These are phyloP conservation scores for Hyposoter didymator DNA, from an alignment of 2,888 invertebrate genomes.

Conservation along the genomic window DNA sequence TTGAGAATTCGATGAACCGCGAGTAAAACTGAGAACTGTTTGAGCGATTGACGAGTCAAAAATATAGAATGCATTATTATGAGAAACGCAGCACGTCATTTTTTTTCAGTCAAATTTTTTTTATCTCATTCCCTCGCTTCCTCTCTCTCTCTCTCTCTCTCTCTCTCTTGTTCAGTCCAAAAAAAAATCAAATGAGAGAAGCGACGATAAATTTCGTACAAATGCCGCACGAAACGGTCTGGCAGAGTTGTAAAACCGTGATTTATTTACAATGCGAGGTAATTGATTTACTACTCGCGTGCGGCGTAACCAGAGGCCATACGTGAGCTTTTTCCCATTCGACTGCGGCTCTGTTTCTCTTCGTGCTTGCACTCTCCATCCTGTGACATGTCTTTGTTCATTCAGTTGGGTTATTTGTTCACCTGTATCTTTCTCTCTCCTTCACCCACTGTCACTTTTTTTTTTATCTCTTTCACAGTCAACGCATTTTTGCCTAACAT, in stretches of 20 bases:
- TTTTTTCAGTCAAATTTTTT: neutral
- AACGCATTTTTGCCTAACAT: constrained; percentile 13
- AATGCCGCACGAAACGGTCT: constrained; percentile 78
- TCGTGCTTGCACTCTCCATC: constrained; percentile 61
- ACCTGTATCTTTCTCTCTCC: constrained; percentile 20
- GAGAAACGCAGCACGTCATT: neutral
- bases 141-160: constrained; percentile 2
- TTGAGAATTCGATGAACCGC: neutral
- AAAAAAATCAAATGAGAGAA: constrained; percentile 73
- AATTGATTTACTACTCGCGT: constrained; percentile 83
- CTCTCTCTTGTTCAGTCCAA: constrained; percentile 32
- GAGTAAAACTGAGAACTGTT: neutral
- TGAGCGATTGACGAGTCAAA: neutral
- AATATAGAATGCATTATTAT: neutral
- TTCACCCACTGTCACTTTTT: constrained; percentile 31
- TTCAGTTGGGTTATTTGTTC: constrained; percentile 24
- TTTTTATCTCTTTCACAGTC: constrained; percentile 21
- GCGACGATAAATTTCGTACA: constrained; percentile 82
- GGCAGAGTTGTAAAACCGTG: constrained; percentile 82
- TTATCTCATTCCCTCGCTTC: neutral
- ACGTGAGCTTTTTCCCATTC: constrained; percentile 71
- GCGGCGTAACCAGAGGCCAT: constrained; percentile 70
- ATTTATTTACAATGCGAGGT: constrained; percentile 83
- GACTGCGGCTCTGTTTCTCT: constrained; percentile 62
- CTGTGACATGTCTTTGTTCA: constrained; percentile 53